Base-by-base conservation (phyloP, 2,888 invertebrate species). In the Cryptophagus acutangulus region DNA sequence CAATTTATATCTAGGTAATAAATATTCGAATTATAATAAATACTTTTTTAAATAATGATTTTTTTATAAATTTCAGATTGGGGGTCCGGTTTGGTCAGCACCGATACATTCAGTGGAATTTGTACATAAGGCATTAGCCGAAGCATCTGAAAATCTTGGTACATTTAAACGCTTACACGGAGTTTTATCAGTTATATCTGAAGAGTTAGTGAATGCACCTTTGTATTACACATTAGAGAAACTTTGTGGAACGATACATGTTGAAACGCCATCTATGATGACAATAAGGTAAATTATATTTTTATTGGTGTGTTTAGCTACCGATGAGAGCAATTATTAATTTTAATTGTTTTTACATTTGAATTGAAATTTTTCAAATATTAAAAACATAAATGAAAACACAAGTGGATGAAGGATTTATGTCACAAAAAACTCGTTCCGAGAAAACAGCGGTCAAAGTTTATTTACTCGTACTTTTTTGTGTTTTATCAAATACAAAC, bases 81-180 rank as follows among this genome's bases (percentile, higher is more conserved):
- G 91, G 6, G 99, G 99, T 1, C 99, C 99, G 0, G 83, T 99
- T 51, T 99, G 96, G 94, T 78, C 85, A 1, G 89, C 80, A 0
- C 83, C 86, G 0, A 77, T 99, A 26, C 94, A 97, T 67, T 79
- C 88, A 54, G 70, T 72, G 31, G 65, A 72, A 0, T 99, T 99
- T 70, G 82, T 96, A 0, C 60, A 73, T 1, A 71, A 78, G 29
- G 74, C 95, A 4, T 62, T 91, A 1, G 47, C 58, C 0, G 59
- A 67, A 12, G 62, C 70, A 30, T 66, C 73, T 0, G 55, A 71
- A 35, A 61, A 73, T 53, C 72, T 85, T 41, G 76, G 75, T 8
- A 96, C 96, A 0, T 71, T 73, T 31, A 81, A 81, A 55, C 74
- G 96, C 17, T 78, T 94, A 45, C 67, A 78, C 39, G 94, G 94